Conservation (phyloP, 2,797 vertebrate species). For the Epinephelus coioides region DNA sequence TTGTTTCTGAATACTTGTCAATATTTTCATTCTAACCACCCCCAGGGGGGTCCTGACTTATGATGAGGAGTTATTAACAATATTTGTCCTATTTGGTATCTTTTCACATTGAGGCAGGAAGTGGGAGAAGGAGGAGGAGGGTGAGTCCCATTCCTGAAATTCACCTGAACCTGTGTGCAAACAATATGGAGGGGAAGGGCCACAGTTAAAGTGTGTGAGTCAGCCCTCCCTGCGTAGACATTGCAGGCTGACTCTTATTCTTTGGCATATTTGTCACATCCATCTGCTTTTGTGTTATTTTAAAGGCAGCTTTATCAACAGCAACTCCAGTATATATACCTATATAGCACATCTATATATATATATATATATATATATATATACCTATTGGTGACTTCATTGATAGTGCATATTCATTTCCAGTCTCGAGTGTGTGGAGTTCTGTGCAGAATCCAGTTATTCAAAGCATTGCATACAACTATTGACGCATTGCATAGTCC, state of each 20-base stretch:
- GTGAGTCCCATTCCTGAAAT: constrained; percentile 82
- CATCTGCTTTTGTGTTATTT: constrained; percentile 55
- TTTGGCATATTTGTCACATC: constrained; percentile 50
- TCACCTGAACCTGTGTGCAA: constrained; percentile 81
- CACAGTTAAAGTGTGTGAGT: constrained; percentile 58
- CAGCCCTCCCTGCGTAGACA: constrained; percentile 43
- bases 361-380: constrained; percentile 33
- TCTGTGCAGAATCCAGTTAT: constrained; percentile 69
- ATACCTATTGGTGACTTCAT: constrained; percentile 46
- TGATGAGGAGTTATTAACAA: constrained; percentile 75
- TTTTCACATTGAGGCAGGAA: constrained; percentile 66
- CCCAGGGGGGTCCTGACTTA: constrained; percentile 37
- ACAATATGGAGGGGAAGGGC: constrained; percentile 71
- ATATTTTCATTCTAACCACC: constrained; percentile 59
- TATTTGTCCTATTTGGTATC: constrained; percentile 63
- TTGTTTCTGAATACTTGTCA: constrained; percentile 74
- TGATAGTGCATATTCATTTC: constrained; percentile 71
- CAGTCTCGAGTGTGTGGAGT: constrained; percentile 66
- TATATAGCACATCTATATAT: constrained; percentile 10
- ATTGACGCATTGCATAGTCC: constrained; percentile 83
- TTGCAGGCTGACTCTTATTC: constrained; percentile 33
- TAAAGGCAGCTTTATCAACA: constrained; percentile 61
- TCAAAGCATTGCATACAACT: constrained; percentile 65
- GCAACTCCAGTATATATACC: constrained; percentile 31
- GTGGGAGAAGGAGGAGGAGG: constrained; percentile 56